Evolutionary conservation across 2,888 invertebrate genomes (phyloP), one percentile per base, ranked within the genome.

Genomic region (Spisula subtruncata): DNA sequence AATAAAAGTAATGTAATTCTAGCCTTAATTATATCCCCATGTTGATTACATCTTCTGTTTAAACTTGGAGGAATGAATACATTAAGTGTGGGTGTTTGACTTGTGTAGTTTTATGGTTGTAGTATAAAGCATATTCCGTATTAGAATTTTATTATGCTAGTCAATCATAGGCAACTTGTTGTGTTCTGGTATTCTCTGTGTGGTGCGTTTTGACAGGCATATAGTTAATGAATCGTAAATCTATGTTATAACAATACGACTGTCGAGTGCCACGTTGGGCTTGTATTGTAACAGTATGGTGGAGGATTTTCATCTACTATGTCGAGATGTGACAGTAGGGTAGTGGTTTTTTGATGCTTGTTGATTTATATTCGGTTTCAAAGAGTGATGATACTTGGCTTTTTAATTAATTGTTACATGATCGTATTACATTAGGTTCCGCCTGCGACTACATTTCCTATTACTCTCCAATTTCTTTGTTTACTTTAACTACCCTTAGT

Each of bases 91-190:
- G 75, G 75, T 35, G 75, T 35, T 32, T 75, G 75, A 35, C 75
- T 75, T 35, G 75, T 35, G 35, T 75, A 2, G 51, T 12, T 75
- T 35, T 35, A 75, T 75, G 75, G 14, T 6, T 32, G 75, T 75
- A 35, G 35, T 32, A 35, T 75, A 75, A 32, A 75, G 16, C 29
- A 71, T 71, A 71, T 71, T 41, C 35, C 75, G 25, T 75, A 35
- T 35, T 75, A 75, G 75, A 75, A 75, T 75, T 75, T 75, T 75
- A 75, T 35, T 75, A 75, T 32, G 75, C 16, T 35, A 35, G 32
- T 75, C 75, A 75, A 75, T 75, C 75, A 75, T 75, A 35, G 29
- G 75, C 35, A 75, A 35, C 75, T 35, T 75, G 75, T 14, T 75
- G 16, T 32, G 35, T 75, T 75, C 75, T 75, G 75, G 75, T 75